phyloP scores from a whole-genome alignment of 2,888 invertebrate genomes.

The Eilema sororculum region DNA sequence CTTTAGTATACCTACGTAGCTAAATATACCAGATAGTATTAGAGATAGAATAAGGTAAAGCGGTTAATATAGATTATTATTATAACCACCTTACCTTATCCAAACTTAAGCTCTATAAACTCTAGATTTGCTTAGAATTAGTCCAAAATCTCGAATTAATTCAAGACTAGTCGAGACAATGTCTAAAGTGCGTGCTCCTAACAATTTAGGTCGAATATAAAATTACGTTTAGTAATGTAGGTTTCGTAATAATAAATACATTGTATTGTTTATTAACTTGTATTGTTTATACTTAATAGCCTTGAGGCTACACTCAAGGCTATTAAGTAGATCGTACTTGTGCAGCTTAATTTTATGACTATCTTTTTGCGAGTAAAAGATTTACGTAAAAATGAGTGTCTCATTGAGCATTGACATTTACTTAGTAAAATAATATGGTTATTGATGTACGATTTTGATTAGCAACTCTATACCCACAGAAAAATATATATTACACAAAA shows the following conservation, averaged over 20 bases:
- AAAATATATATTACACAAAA: too few species aligned
- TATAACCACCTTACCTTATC: background rate
- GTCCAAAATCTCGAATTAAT: background rate
- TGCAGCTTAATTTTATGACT: background rate
- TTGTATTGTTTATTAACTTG: slow-evolving; percentile 1
- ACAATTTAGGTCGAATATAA: background rate
- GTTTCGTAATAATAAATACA: background rate
- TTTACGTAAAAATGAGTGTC: background rate
- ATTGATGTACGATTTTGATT: too few species aligned
- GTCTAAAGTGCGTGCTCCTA: background rate
- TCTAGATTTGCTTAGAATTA: background rate
- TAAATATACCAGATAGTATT: background rate
- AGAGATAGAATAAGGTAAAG: background rate
- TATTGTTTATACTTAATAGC: too few species aligned
- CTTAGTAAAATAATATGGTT: too few species aligned
- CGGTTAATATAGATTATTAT: too few species aligned
- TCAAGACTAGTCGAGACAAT: background rate
- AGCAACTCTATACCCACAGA: too few species aligned
- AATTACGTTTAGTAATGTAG: background rate
- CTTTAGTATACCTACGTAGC: background rate
- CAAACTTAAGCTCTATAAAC: background rate
- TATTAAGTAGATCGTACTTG: background rate
- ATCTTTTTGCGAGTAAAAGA: background rate
- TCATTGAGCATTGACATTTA: too few species aligned
- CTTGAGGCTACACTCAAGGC: too few species aligned